Percentiles rank a stretch among this genome's conserved stretches.
Evolutionary conservation across 2,888 invertebrate species (phyloP).

Genomic region (Thysanoteuthis rhombus): DNA sequence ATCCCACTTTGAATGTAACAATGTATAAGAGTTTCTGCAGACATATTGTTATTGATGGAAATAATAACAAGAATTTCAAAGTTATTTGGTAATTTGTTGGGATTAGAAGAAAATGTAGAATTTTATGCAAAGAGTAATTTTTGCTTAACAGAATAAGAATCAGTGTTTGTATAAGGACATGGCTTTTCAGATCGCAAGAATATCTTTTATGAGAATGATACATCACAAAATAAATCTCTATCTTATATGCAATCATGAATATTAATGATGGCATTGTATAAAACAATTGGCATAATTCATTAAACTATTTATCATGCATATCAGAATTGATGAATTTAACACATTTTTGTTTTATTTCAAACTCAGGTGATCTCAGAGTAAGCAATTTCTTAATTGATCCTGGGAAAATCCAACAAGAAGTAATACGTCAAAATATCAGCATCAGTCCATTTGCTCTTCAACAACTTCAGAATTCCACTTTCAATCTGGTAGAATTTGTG

Average conservation of each 20-base stretch:
- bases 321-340: background rate
- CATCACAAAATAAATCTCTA: too few relatives aligned
- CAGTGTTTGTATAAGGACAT: background rate
- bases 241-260: too few relatives aligned
- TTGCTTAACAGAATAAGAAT: background rate
- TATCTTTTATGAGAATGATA: too few relatives aligned
- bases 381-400: constrained; percentile 51
- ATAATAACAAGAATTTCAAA: background rate
- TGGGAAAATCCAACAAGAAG: constrained; percentile 41
- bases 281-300: too few relatives aligned
- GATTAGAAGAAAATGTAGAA: background rate
- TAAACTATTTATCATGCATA: background rate
- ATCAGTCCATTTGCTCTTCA: constrained; percentile 47
- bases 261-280: too few relatives aligned
- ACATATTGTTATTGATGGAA: background rate
- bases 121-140: too few relatives aligned
- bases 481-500: constrained; percentile 37
- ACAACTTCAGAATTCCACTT: constrained; percentile 48
- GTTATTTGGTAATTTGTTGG: background rate
- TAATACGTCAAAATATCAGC: constrained; percentile 49
- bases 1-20: background rate
- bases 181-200: background rate
- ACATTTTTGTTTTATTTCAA: constrained; percentile 33
- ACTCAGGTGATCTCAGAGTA: constrained; percentile 47
- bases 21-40: background rate